A percentile compares a stretch with the other conserved stretches of the same genome.
These are phyloP conservation scores for Strigamia maritima DNA, from an alignment of 2,888 invertebrate genomes.

Conservation along the genomic window DNA sequence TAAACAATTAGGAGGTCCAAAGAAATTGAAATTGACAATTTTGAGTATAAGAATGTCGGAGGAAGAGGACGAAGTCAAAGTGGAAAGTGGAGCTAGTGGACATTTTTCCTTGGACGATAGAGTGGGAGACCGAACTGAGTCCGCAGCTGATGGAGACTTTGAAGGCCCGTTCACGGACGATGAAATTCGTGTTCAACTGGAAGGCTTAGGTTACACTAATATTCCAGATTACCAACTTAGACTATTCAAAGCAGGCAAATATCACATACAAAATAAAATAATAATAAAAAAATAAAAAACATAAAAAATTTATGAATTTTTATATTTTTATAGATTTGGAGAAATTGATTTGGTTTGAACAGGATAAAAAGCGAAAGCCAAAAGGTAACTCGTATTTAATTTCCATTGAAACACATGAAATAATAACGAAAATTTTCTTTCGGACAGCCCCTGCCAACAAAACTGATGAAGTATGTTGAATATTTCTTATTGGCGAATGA, in stretches of 20 bases:
- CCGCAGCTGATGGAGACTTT: neutral
- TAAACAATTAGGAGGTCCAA: neutral
- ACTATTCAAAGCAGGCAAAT: constrained; percentile 39
- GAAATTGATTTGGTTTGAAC: constrained; percentile 15
- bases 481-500: neutral
- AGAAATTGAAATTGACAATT: neutral
- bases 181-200: constrained; percentile 41
- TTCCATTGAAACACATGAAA: neutral
- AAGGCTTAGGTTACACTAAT: constrained; percentile 39
- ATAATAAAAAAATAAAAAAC: neutral
- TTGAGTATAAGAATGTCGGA: constrained; percentile 34
- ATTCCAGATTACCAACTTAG: constrained; percentile 40
- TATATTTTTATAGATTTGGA: neutral
- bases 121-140: neutral
- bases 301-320: neutral
- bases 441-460: neutral
- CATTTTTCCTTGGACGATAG: neutral
- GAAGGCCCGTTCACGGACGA: constrained; percentile 40
- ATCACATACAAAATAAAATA: neutral
- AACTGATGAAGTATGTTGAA: neutral
- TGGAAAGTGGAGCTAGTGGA: constrained; percentile 5
- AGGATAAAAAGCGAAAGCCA: neutral
- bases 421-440: neutral
- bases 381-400: neutral
- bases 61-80: neutral